These are phyloP conservation scores for Cheilosia impressa DNA, from an alignment of 2,888 invertebrate species.

Conservation along the genomic window DNA sequence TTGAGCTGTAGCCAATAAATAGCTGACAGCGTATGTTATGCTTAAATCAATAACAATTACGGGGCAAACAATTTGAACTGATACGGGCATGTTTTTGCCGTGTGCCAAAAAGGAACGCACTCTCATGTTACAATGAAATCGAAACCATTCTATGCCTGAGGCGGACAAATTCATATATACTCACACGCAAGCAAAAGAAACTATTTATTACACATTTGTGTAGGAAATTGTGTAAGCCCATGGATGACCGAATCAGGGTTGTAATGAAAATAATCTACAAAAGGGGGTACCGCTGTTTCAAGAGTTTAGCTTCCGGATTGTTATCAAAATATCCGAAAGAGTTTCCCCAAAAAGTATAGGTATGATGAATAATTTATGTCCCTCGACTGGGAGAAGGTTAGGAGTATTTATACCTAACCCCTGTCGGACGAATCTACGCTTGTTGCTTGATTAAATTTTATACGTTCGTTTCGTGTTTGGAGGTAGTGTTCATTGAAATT, in stretches of 20 bases:
- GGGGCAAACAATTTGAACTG: constrained; percentile 9
- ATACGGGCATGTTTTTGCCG: constrained; percentile 17
- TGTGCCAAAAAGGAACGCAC: constrained; percentile 15
- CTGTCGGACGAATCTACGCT: no score
- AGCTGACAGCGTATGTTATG: constrained; percentile 20
- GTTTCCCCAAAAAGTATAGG: constrained; percentile 34
- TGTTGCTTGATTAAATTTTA: no score
- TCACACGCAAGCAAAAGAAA: constrained; percentile 21
- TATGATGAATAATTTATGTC: constrained; percentile 64
- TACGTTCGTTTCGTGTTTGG: no score
- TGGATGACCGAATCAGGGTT: background rate
- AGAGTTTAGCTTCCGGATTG: constrained; percentile 36
- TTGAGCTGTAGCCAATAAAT: constrained; percentile 7
- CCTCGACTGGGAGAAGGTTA: background rate
- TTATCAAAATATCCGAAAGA: constrained; percentile 61
- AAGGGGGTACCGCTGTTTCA: constrained; percentile 15
- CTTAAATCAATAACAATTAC: constrained; percentile 2
- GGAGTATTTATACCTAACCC: background rate
- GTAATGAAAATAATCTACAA: constrained; percentile 47
- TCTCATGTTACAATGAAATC: constrained; percentile 40
- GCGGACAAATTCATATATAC: background rate
- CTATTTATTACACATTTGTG: background rate
- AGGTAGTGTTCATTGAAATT: no score
- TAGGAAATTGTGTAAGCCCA: constrained; percentile 20
- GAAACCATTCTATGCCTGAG: constrained; percentile 30